Evolutionary conservation across 2,888 invertebrate species (phyloP), one percentile per base, ranked within the genome.

Genomic region (Ceratothoa steindachneri): DNA sequence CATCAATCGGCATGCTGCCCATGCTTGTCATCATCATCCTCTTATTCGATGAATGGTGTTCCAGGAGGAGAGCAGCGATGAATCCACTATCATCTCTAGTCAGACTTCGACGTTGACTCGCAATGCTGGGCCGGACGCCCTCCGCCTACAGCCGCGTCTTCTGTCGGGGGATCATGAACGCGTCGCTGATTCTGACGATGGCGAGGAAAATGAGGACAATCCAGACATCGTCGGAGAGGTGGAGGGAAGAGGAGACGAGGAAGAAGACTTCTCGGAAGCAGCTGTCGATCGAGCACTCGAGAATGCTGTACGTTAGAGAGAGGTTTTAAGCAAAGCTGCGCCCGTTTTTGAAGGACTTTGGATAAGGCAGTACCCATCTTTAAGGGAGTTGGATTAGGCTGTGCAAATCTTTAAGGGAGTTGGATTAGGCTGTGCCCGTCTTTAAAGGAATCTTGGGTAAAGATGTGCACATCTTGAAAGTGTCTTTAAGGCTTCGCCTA

Each of bases 51-150:
- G n/a, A n/a, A n/a, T n/a, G n/a, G n/a, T n/a, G n/a, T 5, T 30
- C 4, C 87, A 87, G 81, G 97, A 97, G 83, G 97, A 97, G 84
- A 96, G 95, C 81, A 95, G 95, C 28, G 97, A 97, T 84, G 97
- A 97, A 84, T 95, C 95, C 24, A 97, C 97, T 0, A 93, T 97
- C 80, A 96, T 97, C 81, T 94, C 96, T 1, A 97, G 96, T 12
- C 96, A 97, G 85, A 95, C 97, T 0, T 97, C 96, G 0, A 97
- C 97, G 0, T 87, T 97, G 29, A 97, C 97, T 22, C 89, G 97
- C 82, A 96, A 94, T 78, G 84, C 85, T 81, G 85, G 85, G 19
- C 80, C 80, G 2, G 80, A 80, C 29, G 65, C 70, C 7, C 30
- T 80, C 53, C 69, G 76, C 22, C 71, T 77, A n/a, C 75, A 77